These are phyloP conservation scores for Anser brachyrhynchus DNA, from an alignment of 2,113 vertebrate genomes.

Conservation along the genomic window DNA sequence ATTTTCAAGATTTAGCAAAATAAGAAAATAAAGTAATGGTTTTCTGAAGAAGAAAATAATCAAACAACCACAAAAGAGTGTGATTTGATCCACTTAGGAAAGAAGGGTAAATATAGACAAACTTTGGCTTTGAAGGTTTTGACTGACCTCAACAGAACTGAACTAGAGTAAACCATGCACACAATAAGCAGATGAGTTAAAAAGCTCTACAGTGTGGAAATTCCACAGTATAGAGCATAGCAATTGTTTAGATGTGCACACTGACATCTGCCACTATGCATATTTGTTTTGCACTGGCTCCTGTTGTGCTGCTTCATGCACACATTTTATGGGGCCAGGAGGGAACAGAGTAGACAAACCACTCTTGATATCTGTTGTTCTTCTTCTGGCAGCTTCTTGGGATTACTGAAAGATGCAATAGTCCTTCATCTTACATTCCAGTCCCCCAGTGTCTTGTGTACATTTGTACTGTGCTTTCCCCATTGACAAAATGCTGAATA, in stretches of 20 bases:
- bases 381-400: constrained; percentile 33
- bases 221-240: constrained; percentile 27
- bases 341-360: background rate
- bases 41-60: constrained; percentile 30
- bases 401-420: background rate
- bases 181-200: constrained; percentile 51
- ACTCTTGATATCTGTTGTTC: background rate
- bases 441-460: background rate
- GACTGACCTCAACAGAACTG: constrained; percentile 14
- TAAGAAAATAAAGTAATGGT: constrained; percentile 1
- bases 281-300: constrained; percentile 51
- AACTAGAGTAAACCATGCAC: constrained; percentile 9
- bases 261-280: constrained; percentile 43
- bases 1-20: background rate
- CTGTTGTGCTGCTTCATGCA: constrained; percentile 22
- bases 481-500: constrained; percentile 5
- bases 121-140: constrained; percentile 43
- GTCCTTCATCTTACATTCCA: background rate
- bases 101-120: constrained; percentile 44
- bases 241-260: constrained; percentile 50
- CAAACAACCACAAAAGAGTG: constrained; percentile 12
- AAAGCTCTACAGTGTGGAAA: constrained; percentile 43
- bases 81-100: constrained; percentile 42
- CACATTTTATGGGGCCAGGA: background rate
- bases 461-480: background rate